phyloP scores from a whole-genome alignment of 2,113 vertebrate species.

The Sorex araneus region DNA sequence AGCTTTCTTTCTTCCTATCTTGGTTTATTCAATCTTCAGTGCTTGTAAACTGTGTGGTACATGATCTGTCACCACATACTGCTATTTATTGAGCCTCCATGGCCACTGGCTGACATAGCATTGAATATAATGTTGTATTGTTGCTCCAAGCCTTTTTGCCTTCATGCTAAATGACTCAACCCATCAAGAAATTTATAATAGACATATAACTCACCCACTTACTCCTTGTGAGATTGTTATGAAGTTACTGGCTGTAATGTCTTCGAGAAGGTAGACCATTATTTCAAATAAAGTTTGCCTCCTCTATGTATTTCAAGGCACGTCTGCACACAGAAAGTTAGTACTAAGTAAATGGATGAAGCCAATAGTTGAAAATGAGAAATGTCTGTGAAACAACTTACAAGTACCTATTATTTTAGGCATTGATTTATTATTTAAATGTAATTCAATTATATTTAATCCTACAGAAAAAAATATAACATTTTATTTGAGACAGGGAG shows the following conservation, averaged over 20 bases:
- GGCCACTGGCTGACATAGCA: conserved; percentile 57
- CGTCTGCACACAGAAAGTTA: neutral
- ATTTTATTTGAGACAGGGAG: neutral
- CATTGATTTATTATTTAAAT: neutral
- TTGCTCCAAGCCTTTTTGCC: conserved; percentile 59
- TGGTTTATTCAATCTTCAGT: conserved; percentile 27
- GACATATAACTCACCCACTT: conserved; percentile 67
- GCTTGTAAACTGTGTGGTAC: neutral
- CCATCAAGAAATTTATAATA: conserved; percentile 67
- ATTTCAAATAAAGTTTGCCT: conserved; percentile 61
- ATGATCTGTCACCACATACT: conserved; percentile 35
- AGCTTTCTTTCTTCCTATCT: neutral
- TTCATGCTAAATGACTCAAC: conserved; percentile 56
- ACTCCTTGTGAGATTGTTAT: conserved; percentile 58
- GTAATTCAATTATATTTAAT: conserved; percentile 21
- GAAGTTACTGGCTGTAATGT: conserved; percentile 59
- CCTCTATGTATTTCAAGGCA: conserved; percentile 44
- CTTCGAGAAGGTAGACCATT: conserved; percentile 54
- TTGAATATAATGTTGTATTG: conserved; percentile 50
- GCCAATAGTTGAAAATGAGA: conserved; percentile 30
- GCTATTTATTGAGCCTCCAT: conserved; percentile 28
- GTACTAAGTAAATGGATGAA: conserved; percentile 56
- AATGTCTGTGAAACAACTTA: neutral
- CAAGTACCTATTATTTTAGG: neutral
- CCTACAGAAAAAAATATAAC: neutral